phyloP scores from a whole-genome alignment of 1,140 invertebrate species.

The Leguminivora glycinivorella region DNA sequence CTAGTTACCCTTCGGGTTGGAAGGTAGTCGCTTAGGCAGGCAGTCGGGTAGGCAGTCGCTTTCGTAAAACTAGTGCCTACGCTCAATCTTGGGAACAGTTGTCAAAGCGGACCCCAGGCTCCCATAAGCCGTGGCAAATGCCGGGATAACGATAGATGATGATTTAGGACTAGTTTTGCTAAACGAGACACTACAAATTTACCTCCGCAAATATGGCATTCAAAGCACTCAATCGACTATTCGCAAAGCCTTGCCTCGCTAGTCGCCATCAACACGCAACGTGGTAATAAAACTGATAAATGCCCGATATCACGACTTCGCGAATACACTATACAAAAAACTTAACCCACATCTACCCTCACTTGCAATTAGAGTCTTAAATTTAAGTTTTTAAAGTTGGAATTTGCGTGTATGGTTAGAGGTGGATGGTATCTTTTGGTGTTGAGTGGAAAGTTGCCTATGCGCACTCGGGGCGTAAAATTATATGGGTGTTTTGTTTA shows the following conservation, averaged over 20 bases:
- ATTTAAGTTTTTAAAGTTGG: background rate
- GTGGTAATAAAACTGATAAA: slow-evolving; percentile 45
- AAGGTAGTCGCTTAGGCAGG: too few species aligned
- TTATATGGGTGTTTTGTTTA: slow-evolving; percentile 20
- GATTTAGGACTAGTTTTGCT: too few species aligned
- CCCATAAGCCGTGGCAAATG: too few species aligned
- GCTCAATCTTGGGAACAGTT: too few species aligned
- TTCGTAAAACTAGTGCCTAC: too few species aligned
- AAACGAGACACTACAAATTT: background rate
- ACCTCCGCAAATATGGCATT: background rate
- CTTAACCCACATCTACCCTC: background rate
- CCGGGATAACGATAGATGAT: too few species aligned
- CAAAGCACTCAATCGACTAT: background rate
- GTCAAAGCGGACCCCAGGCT: too few species aligned
- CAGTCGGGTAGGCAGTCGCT: too few species aligned
- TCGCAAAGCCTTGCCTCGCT: background rate
- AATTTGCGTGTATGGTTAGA: background rate
- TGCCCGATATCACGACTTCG: slow-evolving; percentile 36
- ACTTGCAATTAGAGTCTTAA: background rate
- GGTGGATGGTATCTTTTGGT: background rate
- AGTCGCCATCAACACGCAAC: slow-evolving; percentile 51
- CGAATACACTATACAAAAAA: background rate
- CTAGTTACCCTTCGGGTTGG: too few species aligned
- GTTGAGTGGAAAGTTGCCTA: background rate
- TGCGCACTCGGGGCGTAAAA: slow-evolving; percentile 20